Percentiles rank a stretch among this genome's conserved stretches.
Conservation (phyloP, 2,113 vertebrate species). For the Hirundichthys speculiger region DNA sequence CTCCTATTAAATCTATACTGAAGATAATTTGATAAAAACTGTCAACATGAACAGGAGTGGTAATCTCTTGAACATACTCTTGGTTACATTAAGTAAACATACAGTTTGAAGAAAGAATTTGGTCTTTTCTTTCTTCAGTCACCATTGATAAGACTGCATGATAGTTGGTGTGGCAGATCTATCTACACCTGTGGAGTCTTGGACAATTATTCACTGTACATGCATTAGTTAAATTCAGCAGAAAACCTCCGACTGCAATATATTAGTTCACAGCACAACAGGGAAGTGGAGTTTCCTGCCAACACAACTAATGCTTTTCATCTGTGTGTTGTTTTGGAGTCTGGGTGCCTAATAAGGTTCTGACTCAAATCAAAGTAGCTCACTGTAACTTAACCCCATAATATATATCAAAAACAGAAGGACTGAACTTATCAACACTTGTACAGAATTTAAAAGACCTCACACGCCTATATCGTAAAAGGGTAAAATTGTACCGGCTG, state of each 20-base stretch:
- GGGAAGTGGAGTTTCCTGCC: slow-evolving; percentile 62
- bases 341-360: slow-evolving; percentile 57
- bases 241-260: slow-evolving; percentile 48
- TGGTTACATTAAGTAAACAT: too few relatives aligned
- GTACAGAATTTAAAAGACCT: slow-evolving; percentile 5
- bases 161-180: slow-evolving; percentile 17
- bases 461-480: neutral
- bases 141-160: neutral
- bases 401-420: neutral
- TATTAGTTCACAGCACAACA: slow-evolving; percentile 55
- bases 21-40: neutral
- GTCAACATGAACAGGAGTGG: neutral
- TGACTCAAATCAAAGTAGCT: slow-evolving; percentile 41
- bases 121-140: neutral
- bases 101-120: neutral
- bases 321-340: slow-evolving; percentile 57
- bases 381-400: slow-evolving; percentile 23
- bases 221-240: slow-evolving; percentile 35
- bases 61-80: neutral
- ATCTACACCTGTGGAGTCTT: slow-evolving; percentile 41
- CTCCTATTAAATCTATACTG: neutral
- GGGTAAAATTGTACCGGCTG: neutral
- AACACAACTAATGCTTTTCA: slow-evolving; percentile 67
- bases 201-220: slow-evolving; percentile 9
- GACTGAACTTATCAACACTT: neutral